A percentile compares a stretch with the other conserved stretches of the same genome.
These are phyloP conservation scores for Botrylloides violaceus DNA, from an alignment of 23 tunicate genomes.

Conservation along the genomic window DNA sequence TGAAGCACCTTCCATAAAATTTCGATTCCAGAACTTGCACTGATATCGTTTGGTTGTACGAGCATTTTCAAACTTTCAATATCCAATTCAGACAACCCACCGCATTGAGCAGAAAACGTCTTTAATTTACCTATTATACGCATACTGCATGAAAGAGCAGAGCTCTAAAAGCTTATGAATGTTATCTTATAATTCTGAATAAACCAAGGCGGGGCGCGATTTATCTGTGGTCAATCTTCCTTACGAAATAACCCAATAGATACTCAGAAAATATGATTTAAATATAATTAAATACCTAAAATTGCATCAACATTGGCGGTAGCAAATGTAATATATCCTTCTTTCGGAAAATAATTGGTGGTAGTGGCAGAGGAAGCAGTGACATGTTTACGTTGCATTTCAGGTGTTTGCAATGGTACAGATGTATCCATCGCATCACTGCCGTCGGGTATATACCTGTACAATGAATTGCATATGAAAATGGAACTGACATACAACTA, in stretches of 20 bases:
- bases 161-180: too few relatives aligned
- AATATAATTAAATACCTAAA: too few relatives aligned
- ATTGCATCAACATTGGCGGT: conserved; percentile 39
- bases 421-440: conserved; percentile 21
- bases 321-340: conserved; percentile 45
- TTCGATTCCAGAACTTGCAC: not conserved
- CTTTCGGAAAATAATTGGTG: conserved; percentile 59
- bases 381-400: not conserved
- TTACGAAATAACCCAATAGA: too few relatives aligned
- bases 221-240: too few relatives aligned
- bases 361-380: not conserved
- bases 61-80: conserved; percentile 12
- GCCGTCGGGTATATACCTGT: conserved; percentile 24
- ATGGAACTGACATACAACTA: too few relatives aligned
- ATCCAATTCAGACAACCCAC: conserved; percentile 17
- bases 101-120: conserved; percentile 12
- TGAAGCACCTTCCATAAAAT: conserved; percentile 29
- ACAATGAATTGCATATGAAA: too few relatives aligned
- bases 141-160: too few relatives aligned
- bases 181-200: too few relatives aligned
- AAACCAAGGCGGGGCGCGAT: too few relatives aligned
- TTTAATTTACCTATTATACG: conserved; percentile 16
- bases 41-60: not conserved
- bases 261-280: too few relatives aligned
- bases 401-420: not conserved